Conservation (phyloP, 2,797 vertebrate species). For the Tragelaphus eurycerus region DNA sequence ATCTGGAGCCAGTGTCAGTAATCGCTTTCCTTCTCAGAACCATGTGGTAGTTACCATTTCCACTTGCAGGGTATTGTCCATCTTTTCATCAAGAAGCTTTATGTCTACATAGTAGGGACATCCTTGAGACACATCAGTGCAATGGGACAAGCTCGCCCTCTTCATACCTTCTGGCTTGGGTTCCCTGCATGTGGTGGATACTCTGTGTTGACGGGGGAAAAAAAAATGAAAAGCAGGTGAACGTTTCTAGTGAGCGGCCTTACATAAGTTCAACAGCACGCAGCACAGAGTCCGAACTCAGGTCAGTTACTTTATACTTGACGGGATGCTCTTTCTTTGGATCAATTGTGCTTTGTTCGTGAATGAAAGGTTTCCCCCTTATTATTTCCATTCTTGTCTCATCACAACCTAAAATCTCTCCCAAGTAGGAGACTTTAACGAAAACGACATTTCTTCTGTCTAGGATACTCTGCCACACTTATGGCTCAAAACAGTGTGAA, state of each 20-base stretch:
- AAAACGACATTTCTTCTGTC: background rate
- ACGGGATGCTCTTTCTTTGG: background rate
- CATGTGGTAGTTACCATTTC: background rate
- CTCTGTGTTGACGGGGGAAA: background rate
- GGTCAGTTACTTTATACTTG: background rate
- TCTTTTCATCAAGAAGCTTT: background rate
- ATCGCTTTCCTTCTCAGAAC: background rate
- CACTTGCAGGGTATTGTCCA: background rate
- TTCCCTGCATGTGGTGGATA: background rate
- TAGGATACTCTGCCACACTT: background rate
- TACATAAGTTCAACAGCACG: background rate
- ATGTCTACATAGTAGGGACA: background rate
- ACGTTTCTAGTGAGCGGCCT: background rate
- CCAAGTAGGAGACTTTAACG: background rate
- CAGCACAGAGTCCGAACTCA: background rate
- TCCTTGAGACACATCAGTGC: background rate
- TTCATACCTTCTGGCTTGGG: background rate
- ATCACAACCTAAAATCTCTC: background rate
- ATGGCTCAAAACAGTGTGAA: background rate
- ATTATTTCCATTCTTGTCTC: background rate
- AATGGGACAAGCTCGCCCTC: background rate
- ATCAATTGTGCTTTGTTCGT: background rate
- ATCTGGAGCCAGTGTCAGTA: background rate
- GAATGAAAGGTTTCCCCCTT: background rate
- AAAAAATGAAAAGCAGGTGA: background rate